Evolutionary conservation across 2,888 invertebrate genomes (phyloP).

Genomic region (Rhyacophila evoluta): DNA sequence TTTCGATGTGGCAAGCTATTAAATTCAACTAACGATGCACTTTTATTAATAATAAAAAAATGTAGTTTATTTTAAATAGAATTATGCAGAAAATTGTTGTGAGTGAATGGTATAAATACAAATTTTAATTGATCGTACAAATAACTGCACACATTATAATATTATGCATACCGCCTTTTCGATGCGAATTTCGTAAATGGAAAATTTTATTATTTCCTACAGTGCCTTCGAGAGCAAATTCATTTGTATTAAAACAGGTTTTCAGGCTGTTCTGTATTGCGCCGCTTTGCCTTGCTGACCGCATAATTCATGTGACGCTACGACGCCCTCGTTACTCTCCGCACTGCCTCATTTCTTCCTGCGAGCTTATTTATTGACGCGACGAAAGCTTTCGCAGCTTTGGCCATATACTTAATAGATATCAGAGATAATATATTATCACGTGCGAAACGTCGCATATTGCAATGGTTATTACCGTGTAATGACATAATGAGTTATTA

Average conservation of each 20-base stretch:
- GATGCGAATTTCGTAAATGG: neutral
- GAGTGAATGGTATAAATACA: no score
- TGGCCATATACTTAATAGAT: slow-evolving; percentile 9
- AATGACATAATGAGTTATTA: no score
- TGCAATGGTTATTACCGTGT: neutral
- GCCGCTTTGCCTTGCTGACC: neutral
- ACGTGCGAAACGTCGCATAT: neutral
- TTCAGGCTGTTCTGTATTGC: neutral
- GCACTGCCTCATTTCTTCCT: slow-evolving; percentile 1
- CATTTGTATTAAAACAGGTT: slow-evolving; percentile 3
- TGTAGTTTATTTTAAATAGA: no score
- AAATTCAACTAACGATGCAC: no score
- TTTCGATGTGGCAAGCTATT: no score
- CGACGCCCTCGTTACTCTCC: slow-evolving; percentile 8
- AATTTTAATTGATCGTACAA: no score
- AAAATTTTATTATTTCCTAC: neutral
- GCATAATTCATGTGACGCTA: slow-evolving; percentile 13
- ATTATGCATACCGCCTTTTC: neutral
- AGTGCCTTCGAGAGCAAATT: neutral
- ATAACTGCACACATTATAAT: no score
- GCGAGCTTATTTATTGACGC: slow-evolving; percentile 13
- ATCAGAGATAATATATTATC: neutral
- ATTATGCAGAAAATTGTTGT: no score
- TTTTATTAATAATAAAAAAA: no score
- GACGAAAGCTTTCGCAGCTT: slow-evolving; percentile 7